phyloP scores from a whole-genome alignment of 2,888 invertebrate genomes.

The Folsomia candida region DNA sequence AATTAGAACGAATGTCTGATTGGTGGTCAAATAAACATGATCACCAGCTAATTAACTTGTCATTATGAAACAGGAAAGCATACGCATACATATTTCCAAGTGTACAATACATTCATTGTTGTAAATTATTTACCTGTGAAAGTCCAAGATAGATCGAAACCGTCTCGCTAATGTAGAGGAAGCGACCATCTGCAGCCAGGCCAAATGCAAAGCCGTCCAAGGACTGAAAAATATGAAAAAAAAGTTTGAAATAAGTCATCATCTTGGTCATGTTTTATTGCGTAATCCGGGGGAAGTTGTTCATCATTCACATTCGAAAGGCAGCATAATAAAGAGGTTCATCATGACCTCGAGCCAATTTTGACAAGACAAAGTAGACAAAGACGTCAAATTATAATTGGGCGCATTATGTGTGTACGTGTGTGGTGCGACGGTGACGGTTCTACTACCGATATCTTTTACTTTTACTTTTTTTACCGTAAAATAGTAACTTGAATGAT shows the following conservation, averaged over 20 bases:
- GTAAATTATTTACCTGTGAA: conserved; percentile 96
- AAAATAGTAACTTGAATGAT: no score
- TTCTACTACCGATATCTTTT: no score
- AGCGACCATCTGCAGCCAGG: conserved; percentile 91
- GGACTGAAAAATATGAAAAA: conserved; percentile 67
- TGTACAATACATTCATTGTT: no score
- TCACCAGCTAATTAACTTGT: no score
- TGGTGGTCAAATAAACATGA: no score
- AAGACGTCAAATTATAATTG: not conserved
- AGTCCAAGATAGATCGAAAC: conserved; percentile 99
- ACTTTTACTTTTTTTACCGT: no score
- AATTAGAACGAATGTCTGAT: no score
- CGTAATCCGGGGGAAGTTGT: not conserved
- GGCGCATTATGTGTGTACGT: not conserved
- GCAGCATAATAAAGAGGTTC: not conserved
- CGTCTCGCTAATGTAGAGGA: conserved; percentile 99
- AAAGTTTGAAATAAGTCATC: no score
- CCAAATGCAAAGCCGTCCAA: conserved; percentile 97
- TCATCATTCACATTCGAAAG: not conserved
- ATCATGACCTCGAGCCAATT: not conserved
- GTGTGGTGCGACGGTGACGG: no score
- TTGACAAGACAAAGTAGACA: conserved; percentile 4
- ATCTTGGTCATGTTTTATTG: not conserved
- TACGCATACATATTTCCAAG: no score
- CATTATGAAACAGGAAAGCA: no score